Evolutionary conservation across 2,888 invertebrate species (phyloP).

Genomic region (Phengaris arion): DNA sequence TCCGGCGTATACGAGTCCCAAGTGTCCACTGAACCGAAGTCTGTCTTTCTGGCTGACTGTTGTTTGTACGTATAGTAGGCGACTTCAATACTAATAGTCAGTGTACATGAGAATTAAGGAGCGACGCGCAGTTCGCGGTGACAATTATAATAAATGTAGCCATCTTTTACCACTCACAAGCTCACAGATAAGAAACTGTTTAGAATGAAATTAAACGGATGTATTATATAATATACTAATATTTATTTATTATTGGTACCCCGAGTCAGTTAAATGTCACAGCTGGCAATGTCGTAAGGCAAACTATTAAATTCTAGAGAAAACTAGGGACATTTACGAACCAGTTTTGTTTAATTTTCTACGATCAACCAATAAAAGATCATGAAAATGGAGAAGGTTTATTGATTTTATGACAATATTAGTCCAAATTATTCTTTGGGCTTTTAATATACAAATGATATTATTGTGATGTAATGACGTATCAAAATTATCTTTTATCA

Average conservation of each 20-base stretch:
- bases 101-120: constrained; percentile 80
- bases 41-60: constrained; percentile 82
- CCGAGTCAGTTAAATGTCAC: too few relatives aligned
- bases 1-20: constrained; percentile 95
- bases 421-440: not conserved
- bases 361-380: not conserved
- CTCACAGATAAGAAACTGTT: too few relatives aligned
- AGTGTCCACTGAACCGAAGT: constrained; percentile 95
- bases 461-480: not conserved
- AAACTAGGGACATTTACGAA: too few relatives aligned
- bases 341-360: too few relatives aligned
- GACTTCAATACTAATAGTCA: constrained; percentile 44
- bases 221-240: too few relatives aligned
- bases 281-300: too few relatives aligned
- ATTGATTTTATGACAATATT: not conserved
- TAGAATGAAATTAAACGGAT: too few relatives aligned
- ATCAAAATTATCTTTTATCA: not conserved
- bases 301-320: too few relatives aligned
- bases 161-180: too few relatives aligned
- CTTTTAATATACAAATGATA: not conserved
- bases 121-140: constrained; percentile 83
- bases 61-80: constrained; percentile 81
- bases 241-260: not conserved
- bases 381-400: not conserved
- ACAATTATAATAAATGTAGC: too few relatives aligned